Conservation (phyloP, 92 coral and sea anemone species). For the Blastomussa wellsi region DNA sequence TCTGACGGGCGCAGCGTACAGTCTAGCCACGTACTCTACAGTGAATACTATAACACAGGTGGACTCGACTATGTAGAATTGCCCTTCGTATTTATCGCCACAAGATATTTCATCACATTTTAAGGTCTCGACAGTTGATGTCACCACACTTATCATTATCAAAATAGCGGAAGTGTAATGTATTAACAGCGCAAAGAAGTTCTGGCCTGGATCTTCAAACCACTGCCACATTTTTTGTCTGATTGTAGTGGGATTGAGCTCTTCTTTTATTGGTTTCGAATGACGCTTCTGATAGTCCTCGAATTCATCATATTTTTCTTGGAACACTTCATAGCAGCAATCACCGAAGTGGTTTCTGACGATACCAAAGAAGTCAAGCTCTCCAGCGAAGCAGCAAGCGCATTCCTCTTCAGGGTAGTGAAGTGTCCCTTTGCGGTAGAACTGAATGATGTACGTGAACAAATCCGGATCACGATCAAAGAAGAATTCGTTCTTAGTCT, state of each 20-base stretch:
- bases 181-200: conserved; percentile 70
- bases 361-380: conserved; percentile 88
- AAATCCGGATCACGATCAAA: conserved; percentile 98
- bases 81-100: conserved; percentile 64
- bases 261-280: conserved; percentile 41
- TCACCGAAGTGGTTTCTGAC: conserved; percentile 59
- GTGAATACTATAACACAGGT: conserved; percentile 85
- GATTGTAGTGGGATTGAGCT: conserved; percentile 43
- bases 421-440: conserved; percentile 90
- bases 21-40: conserved; percentile 71
- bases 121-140: conserved; percentile 88
- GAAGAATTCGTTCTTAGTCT: conserved; percentile 77
- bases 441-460: conserved; percentile 85
- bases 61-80: conserved; percentile 73
- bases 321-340: conserved; percentile 80
- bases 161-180: conserved; percentile 82
- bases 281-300: conserved; percentile 65
- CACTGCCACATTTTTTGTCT: conserved; percentile 85
- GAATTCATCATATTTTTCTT: conserved; percentile 69
- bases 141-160: conserved; percentile 79
- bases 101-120: conserved; percentile 75
- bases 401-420: conserved; percentile 98
- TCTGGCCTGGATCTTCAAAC: conserved; percentile 92
- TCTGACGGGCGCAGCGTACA: conserved; percentile 87
- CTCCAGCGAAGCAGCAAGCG: conserved; percentile 91